phyloP scores from a whole-genome alignment of 2,888 invertebrate species.

The Stenchaetothrips biformis region DNA sequence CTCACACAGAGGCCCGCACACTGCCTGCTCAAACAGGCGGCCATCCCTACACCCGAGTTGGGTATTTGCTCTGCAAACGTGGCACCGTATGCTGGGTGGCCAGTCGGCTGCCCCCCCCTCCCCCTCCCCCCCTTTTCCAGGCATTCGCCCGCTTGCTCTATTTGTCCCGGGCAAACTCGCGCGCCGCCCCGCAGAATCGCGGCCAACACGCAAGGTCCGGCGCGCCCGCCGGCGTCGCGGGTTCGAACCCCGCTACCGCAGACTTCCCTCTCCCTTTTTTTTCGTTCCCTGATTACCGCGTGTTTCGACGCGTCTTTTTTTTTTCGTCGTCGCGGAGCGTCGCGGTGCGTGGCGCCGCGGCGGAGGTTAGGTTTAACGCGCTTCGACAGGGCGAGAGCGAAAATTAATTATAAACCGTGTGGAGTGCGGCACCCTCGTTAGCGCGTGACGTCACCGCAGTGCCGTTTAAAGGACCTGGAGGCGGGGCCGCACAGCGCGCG shows the following conservation, averaged over 20 bases:
- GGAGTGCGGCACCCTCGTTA: neutral
- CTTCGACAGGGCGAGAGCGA: neutral
- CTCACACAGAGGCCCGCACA: neutral
- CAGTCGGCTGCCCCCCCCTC: neutral
- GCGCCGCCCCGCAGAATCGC: neutral
- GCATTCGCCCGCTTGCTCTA: neutral
- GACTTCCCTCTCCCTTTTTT: no score
- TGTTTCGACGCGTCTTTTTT: neutral
- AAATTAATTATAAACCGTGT: neutral
- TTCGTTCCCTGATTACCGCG: no score
- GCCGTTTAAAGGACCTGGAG: no score
- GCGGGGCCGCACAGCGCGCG: neutral
- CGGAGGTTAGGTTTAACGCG: neutral
- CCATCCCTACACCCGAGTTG: neutral
- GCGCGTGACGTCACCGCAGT: neutral
- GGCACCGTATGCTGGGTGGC: neutral
- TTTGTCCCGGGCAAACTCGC: neutral
- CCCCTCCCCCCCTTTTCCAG: neutral
- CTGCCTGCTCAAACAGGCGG: neutral
- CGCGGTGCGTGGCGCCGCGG: neutral
- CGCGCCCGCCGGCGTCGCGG: neutral
- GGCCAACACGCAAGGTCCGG: neutral
- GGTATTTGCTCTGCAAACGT: conserved; percentile 11
- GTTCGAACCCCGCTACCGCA: neutral
- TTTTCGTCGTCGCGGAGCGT: neutral